Conservation (phyloP, 1,140 invertebrate species). For the Acromyrmex charruanus region DNA sequence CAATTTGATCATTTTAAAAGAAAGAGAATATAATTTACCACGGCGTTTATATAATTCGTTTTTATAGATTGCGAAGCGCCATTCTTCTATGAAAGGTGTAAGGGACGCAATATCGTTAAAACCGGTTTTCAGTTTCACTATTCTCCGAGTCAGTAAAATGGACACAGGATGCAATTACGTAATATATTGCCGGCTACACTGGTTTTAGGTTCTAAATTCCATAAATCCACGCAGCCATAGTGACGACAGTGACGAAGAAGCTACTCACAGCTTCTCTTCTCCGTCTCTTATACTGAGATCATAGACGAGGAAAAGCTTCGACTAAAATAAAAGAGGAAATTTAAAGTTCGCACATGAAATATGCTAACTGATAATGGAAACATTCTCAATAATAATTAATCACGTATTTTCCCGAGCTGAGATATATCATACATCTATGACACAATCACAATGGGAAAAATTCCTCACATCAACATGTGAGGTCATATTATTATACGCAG, state of each 20-base stretch:
- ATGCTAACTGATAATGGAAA: constrained; percentile 34
- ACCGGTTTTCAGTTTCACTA: constrained; percentile 70
- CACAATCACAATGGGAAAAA: neutral
- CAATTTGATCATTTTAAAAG: constrained; percentile 4
- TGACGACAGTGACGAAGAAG: constrained; percentile 47
- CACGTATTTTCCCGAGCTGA: neutral
- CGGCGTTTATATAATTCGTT: neutral
- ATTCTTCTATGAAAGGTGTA: constrained; percentile 59
- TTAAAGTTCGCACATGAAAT: constrained; percentile 4
- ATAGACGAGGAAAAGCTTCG: constrained; percentile 62
- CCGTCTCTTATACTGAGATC: constrained; percentile 19
- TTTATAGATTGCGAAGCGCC: constrained; percentile 35
- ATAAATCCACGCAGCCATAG: constrained; percentile 60
- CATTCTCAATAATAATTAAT: constrained; percentile 22
- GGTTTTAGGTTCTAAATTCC: constrained; percentile 73
- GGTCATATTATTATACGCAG: neutral
- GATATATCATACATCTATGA: neutral
- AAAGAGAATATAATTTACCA: neutral
- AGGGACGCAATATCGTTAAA: constrained; percentile 53
- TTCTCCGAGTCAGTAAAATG: constrained; percentile 22
- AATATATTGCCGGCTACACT: constrained; percentile 52
- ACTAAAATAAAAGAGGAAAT: neutral
- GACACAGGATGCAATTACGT: neutral
- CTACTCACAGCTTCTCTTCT: constrained; percentile 32
- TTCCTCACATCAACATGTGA: neutral